phyloP scores from a whole-genome alignment of 2,888 invertebrate species.

The Aleiodes alternator region DNA sequence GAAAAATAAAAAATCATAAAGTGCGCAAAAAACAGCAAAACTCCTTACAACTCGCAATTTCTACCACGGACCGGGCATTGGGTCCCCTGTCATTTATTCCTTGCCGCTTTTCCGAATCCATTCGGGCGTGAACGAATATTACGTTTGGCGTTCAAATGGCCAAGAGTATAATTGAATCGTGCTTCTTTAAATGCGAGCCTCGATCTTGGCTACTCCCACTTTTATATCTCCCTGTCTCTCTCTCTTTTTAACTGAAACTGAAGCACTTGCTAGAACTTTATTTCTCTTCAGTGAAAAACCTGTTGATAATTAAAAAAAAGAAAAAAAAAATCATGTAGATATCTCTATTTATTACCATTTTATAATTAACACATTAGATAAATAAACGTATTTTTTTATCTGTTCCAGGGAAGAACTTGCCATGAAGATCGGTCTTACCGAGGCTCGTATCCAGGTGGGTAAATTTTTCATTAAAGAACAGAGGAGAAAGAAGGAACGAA shows the following conservation, averaged over 20 bases:
- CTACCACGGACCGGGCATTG: conserved; percentile 23
- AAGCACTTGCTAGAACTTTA: background rate
- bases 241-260: background rate
- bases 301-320: background rate
- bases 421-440: conserved; percentile 95
- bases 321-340: background rate
- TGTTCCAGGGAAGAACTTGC: conserved; percentile 93
- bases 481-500: background rate
- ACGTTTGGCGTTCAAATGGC: conserved; percentile 34
- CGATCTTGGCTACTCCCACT: background rate
- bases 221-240: background rate
- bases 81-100: conserved; percentile 43
- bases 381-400: conserved; percentile 59
- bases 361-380: background rate
- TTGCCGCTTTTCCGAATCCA: conserved; percentile 39
- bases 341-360: background rate
- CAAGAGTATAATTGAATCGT: conserved; percentile 36
- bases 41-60: conserved; percentile 38
- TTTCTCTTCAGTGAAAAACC: background rate
- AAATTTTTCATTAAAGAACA: conserved; percentile 44
- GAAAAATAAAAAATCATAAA: conserved; percentile 17
- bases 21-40: conserved; percentile 33
- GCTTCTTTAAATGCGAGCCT: conserved; percentile 36
- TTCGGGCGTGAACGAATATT: conserved; percentile 41
- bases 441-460: conserved; percentile 95